Evolutionary conservation across 2,113 vertebrate species (phyloP).

Genomic region (Seriola rivoliana): DNA sequence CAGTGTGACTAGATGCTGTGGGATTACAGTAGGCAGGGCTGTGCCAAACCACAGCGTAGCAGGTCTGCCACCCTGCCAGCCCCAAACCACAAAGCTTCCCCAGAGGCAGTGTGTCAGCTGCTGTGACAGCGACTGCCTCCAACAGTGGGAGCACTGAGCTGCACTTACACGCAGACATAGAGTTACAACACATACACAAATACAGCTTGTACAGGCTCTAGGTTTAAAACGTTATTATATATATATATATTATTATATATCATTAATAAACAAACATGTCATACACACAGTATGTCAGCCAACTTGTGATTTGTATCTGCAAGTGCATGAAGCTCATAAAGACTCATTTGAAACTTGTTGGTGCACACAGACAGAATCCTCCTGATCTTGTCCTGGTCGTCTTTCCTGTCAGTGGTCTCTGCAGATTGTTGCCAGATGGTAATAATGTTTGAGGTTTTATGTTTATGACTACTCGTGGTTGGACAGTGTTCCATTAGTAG

Average conservation of each 20-base stretch:
- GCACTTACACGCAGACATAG: neutral
- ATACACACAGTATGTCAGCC: neutral
- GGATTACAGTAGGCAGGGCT: conserved; percentile 37
- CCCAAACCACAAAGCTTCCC: conserved; percentile 59
- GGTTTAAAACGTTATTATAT: neutral
- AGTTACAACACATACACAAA: neutral
- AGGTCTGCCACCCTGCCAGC: conserved; percentile 53
- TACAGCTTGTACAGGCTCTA: neutral
- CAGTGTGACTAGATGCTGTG: conserved; percentile 42
- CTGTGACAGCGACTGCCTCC: conserved; percentile 33
- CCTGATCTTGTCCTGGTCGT: neutral
- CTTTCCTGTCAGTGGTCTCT: neutral
- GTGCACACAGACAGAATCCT: neutral
- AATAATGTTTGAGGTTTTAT: neutral
- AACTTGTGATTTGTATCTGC: neutral
- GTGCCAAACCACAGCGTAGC: conserved; percentile 66
- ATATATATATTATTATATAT: neutral
- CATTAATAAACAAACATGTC: neutral
- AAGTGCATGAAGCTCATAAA: neutral
- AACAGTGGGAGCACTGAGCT: conserved; percentile 1
- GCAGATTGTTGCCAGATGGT: conserved; percentile 11
- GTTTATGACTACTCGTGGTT: neutral
- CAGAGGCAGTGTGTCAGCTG: conserved; percentile 54
- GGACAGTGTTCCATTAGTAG: neutral
- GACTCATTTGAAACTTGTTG: neutral